Evolutionary conservation across 1,140 invertebrate genomes (phyloP).

Genomic region (Ceratitis capitata): DNA sequence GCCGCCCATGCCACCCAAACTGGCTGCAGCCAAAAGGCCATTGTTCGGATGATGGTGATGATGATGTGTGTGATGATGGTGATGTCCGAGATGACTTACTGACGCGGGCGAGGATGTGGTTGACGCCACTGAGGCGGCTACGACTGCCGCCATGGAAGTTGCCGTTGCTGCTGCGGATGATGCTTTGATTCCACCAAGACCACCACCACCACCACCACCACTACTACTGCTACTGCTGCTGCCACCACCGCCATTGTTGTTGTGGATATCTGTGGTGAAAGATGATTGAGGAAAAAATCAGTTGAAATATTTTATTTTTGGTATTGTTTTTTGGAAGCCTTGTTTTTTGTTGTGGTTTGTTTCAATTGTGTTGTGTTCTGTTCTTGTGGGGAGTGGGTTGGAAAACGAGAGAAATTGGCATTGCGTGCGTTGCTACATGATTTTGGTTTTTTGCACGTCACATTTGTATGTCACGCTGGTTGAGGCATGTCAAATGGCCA

Average conservation of each 20-base stretch:
- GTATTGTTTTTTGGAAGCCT: background rate
- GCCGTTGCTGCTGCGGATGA: constrained; percentile 50
- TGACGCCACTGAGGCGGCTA: constrained; percentile 47
- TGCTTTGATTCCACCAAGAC: constrained; percentile 48
- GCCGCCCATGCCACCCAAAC: constrained; percentile 46
- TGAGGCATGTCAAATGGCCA: constrained; percentile 18
- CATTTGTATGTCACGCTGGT: background rate
- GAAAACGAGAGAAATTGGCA: background rate
- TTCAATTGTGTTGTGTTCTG: background rate
- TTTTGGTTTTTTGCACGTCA: background rate
- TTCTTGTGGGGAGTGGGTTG: background rate
- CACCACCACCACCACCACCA: constrained; percentile 17
- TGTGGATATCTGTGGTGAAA: constrained; percentile 42
- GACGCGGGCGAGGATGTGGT: constrained; percentile 48
- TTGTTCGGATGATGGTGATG: constrained; percentile 52
- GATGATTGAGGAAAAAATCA: constrained; percentile 4
- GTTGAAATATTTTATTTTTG: background rate
- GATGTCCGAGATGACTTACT: constrained; percentile 45
- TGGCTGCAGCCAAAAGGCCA: constrained; percentile 47
- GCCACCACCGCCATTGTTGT: constrained; percentile 39
- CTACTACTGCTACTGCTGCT: constrained; percentile 36
- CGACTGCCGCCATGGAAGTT: constrained; percentile 43
- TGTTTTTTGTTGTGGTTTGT: constrained; percentile 35
- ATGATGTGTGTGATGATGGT: constrained; percentile 53
- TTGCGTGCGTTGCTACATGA: background rate